Base-by-base conservation (phyloP, 1,140 invertebrate species). In the Gonatopus flavifemur region DNA sequence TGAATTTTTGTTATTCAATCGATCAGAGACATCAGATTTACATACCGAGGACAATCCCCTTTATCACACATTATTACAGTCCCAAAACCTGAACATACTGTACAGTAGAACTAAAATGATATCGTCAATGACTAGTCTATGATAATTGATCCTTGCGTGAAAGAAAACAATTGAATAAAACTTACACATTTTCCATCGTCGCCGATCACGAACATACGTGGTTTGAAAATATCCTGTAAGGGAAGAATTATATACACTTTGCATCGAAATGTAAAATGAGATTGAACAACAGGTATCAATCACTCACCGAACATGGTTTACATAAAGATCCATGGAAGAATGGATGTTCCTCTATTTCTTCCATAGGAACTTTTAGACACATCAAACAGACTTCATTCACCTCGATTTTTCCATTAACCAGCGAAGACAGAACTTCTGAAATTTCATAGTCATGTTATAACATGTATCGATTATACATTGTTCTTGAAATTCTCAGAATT, bases 111-210 rank as follows among this genome's bases (percentile, higher is more conserved):
- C 71, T 74, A 37, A 16, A 47, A 47, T 35, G 25, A 19, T n/a
- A n/a, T 32, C 10, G 33, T 37, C 19, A 46, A 36, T 40, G 20
- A 43, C 12, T 36, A 13, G 28, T 38, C 13, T 35, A 36, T 33
- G 15, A 44, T n/a, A 31, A 36, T 24, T 19, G 30, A 18, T 18
- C 37, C 16, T 18, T n/a, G n/a, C n/a, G n/a, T 16, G 31, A 32
- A 28, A 36, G 45, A 36, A 28, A 45, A 25, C 20, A 25, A 42
- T 28, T 20, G 25, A 35, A 39, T 37, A 45, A 35, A 49, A 64
- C 67, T 67, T 59, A 74, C 72, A 40, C 67, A 67, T 55, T 76
- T 74, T 22, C 57, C 64, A 44, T 74, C 73, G 28, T 73, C 65
- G 1, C 68, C 70, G 12, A 63, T 70, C 13, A 68, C 62, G 38